These are phyloP conservation scores for Drosophila kambysellisi DNA, from an alignment of 2,888 invertebrate genomes.

Conservation along the genomic window DNA sequence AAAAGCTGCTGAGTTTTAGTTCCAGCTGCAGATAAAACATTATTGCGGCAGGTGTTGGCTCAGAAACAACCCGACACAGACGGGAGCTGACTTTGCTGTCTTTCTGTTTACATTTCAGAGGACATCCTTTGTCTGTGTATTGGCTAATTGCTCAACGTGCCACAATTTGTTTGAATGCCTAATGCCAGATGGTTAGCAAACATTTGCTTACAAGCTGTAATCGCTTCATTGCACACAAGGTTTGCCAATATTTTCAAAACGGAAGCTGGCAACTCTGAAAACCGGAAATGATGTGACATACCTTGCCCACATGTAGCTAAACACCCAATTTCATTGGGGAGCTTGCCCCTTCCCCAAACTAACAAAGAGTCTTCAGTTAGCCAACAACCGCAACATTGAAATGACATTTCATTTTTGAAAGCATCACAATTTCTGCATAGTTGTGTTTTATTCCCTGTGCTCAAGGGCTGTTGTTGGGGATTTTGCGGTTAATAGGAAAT, in stretches of 20 bases:
- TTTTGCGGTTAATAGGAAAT: not conserved
- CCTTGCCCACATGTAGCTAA: not conserved
- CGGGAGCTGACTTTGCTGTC: not conserved
- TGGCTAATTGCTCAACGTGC: slow-evolving; percentile 63
- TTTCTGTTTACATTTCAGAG: slow-evolving; percentile 18
- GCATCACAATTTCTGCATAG: slow-evolving; percentile 20
- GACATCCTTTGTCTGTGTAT: slow-evolving; percentile 20
- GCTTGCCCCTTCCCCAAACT: not conserved
- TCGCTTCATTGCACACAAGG: slow-evolving; percentile 47
- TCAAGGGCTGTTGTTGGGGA: not conserved
- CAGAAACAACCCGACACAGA: slow-evolving; percentile 5
- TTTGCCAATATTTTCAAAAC: slow-evolving; percentile 43
- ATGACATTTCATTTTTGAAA: slow-evolving; percentile 68
- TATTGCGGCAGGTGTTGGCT: slow-evolving; percentile 32
- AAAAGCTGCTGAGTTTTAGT: slow-evolving; percentile 47
- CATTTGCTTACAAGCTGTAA: slow-evolving; percentile 54
- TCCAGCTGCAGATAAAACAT: slow-evolving; percentile 43
- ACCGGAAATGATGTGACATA: slow-evolving; percentile 40
- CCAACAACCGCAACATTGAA: slow-evolving; percentile 59
- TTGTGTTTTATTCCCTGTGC: slow-evolving; percentile 13
- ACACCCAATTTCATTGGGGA: slow-evolving; percentile 42
- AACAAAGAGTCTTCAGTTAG: not conserved
- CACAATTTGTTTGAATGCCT: slow-evolving; percentile 55
- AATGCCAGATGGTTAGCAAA: slow-evolving; percentile 45
- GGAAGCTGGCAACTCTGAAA: slow-evolving; percentile 34